phyloP scores from a whole-genome alignment of 2,797 vertebrate genomes.

The Psittacula echo region DNA sequence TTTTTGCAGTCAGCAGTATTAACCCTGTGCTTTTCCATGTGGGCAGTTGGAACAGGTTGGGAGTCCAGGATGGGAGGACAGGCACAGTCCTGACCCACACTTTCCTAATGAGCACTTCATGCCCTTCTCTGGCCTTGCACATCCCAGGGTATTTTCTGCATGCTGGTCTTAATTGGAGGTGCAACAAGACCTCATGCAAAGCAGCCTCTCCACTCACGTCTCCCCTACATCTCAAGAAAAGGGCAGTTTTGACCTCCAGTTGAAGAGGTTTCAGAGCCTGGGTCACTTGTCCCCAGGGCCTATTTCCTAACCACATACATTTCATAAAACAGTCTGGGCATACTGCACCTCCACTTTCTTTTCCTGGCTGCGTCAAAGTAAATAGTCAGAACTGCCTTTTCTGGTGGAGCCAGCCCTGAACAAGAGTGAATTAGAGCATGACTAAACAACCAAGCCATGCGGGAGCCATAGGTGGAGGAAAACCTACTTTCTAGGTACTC shows the following conservation, averaged over 20 bases:
- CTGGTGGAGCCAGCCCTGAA: not conserved
- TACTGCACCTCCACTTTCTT: not conserved
- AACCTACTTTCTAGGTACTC: constrained; percentile 62
- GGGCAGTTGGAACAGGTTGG: not conserved
- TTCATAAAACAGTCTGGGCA: not conserved
- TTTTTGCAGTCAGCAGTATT: not conserved
- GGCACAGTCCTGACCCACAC: not conserved
- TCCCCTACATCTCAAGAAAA: not conserved
- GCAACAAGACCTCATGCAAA: not conserved
- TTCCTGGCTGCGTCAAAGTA: not conserved
- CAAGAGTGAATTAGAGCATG: constrained; percentile 31
- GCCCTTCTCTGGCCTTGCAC: not conserved
- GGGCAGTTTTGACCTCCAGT: not conserved
- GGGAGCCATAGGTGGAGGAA: constrained; percentile 39
- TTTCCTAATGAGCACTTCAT: not conserved
- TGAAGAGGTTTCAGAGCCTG: not conserved
- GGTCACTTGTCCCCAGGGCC: not conserved
- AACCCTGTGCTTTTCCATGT: not conserved
- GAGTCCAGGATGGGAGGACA: rapidly evolving
- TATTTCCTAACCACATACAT: not conserved
- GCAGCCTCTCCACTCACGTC: not conserved
- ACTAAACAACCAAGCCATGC: constrained; percentile 19
- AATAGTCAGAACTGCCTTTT: constrained; percentile 7
- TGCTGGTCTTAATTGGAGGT: not conserved
- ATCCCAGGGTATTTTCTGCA: not conserved